Percentiles rank a stretch among this genome's conserved stretches.
phyloP scores from a whole-genome alignment of 2,113 vertebrate genomes.

The Ciconia stormi region DNA sequence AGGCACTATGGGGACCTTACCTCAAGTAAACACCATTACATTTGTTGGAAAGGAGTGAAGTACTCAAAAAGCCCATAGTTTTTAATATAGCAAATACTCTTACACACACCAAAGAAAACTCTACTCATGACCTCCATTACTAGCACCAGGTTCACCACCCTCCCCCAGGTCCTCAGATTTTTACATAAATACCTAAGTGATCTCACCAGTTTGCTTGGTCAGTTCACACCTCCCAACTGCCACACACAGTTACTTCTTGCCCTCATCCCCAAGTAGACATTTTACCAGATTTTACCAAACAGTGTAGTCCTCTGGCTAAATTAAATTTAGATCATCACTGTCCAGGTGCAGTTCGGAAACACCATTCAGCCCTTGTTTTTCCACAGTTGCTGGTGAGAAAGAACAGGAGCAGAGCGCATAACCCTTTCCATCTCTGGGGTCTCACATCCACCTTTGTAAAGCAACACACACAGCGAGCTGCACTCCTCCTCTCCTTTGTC shows the following conservation, averaged over 20 bases:
- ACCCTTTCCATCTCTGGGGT: neutral
- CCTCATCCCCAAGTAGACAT: neutral
- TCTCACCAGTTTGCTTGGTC: neutral
- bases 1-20: neutral
- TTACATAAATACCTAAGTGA: neutral
- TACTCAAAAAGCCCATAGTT: neutral
- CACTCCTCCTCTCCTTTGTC: neutral
- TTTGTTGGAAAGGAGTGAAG: neutral
- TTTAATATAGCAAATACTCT: neutral
- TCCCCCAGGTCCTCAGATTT: neutral
- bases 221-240: neutral
- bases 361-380: neutral
- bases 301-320: neutral
- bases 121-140: neutral
- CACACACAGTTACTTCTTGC: neutral
- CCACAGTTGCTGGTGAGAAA: neutral
- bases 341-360: neutral
- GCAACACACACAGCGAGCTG: accelerated
- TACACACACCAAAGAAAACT: neutral
- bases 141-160: neutral
- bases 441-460: neutral
- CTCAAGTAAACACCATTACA: neutral
- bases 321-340: neutral
- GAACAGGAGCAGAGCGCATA: neutral
- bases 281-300: neutral